These are phyloP conservation scores for Daboia siamensis DNA, from an alignment of 2,113 vertebrate species.

Conservation along the genomic window DNA sequence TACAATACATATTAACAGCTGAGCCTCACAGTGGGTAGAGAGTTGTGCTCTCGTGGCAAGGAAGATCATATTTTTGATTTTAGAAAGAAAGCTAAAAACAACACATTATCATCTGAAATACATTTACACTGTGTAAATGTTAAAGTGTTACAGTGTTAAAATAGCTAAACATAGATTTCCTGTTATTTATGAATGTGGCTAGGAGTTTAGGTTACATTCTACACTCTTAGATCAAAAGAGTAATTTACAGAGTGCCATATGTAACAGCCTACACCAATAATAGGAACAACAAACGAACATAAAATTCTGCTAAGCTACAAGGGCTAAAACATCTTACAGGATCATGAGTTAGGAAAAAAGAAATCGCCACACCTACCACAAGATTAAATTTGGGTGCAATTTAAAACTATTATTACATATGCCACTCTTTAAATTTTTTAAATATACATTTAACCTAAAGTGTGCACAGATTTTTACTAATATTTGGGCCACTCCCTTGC, in stretches of 20 bases:
- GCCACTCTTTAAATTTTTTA: neutral
- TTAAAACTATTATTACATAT: neutral
- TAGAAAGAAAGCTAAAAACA: neutral
- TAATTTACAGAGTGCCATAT: neutral
- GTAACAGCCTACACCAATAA: neutral
- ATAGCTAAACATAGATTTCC: neutral
- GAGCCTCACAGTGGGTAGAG: neutral
- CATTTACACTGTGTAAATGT: neutral
- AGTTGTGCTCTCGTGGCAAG: neutral
- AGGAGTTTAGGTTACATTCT: neutral
- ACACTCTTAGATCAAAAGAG: neutral
- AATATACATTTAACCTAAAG: neutral
- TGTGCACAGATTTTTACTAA: neutral
- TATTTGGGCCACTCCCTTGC: neutral
- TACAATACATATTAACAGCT: neutral
- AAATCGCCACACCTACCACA: neutral
- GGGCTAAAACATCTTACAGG: neutral
- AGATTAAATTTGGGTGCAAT: neutral
- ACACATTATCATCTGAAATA: neutral
- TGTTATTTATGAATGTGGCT: neutral
- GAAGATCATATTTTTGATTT: neutral
- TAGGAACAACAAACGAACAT: neutral
- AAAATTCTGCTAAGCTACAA: neutral
- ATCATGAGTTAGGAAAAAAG: neutral
- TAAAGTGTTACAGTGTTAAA: neutral